Base-by-base conservation (phyloP, 2,113 vertebrate species). In the Anolis sagrei region DNA sequence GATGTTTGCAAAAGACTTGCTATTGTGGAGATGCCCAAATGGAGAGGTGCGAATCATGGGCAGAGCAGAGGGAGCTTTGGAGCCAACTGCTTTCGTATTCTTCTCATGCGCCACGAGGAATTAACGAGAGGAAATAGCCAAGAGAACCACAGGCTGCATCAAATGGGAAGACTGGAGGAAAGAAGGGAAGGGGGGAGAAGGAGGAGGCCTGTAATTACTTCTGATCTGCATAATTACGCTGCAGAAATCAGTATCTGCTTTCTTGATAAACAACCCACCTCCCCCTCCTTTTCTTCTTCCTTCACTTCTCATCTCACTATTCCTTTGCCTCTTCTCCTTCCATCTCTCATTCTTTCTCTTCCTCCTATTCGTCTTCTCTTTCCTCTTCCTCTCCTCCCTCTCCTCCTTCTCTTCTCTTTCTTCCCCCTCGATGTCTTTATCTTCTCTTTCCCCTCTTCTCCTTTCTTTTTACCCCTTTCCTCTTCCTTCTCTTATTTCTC, bases 191-290 rank as follows among this genome's bases (percentile, higher is more conserved):
- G 86, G 92, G 87, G 92, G 39, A 9, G 91, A 88, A 4, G 18
- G 4, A 1, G 14, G 92, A 89, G 92, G 90, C 86, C 91, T 94
- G 92, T 94, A 93, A 94, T 94, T 94, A 92, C 93, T 94, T 93
- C 92, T 90, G 89, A 44, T 94, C 94, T 95, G 92, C 93, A 94
- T 95, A 94, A 94, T 92, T 91, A 95, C 84, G 87, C 74, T 18
- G 88, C 10, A 90, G 92, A 90, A 89, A 94, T 88, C 89, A 88
- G 87, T 92, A 87, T 86, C 90, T 51, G 87, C 79, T 86, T 14
- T 54, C 83, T 76, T 87, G 91, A 89, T 90, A 91, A 94, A 90
- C 93, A 93, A 72, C 84, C 58, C 25, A 7, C 3, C 9, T 64
- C 29, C 4, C 4, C 10, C 4, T 29, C 0, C 39, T 68, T 1